phyloP scores from a whole-genome alignment of 2,888 invertebrate genomes.

The Schrankia costaestrigalis region DNA sequence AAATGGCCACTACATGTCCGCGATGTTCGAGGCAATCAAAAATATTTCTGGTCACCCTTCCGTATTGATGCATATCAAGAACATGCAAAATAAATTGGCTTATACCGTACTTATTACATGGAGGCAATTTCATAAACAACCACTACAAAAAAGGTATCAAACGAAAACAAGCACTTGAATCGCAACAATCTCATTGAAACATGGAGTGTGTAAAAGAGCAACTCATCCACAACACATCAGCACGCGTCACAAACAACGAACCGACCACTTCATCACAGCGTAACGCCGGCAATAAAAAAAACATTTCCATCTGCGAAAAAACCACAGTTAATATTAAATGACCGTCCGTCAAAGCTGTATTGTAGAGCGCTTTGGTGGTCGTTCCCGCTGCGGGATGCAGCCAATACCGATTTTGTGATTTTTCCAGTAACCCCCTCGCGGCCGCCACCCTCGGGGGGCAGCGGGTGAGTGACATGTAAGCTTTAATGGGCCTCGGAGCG shows the following conservation, averaged over 20 bases:
- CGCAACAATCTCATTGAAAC: constrained; percentile 56
- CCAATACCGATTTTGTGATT: constrained; percentile 78
- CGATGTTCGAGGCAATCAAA: constrained; percentile 41
- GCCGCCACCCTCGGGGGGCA: constrained; percentile 34
- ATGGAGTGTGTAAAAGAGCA: constrained; percentile 67
- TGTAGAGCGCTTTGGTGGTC: constrained; percentile 63
- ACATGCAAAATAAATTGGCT: constrained; percentile 21
- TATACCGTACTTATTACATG: constrained; percentile 24
- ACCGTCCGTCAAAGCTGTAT: constrained; percentile 78
- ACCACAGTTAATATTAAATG: constrained; percentile 81
- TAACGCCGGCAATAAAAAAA: constrained; percentile 73
- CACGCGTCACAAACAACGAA: constrained; percentile 72
- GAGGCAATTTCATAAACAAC: constrained; percentile 12
- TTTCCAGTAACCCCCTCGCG: constrained; percentile 48
- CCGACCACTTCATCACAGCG: constrained; percentile 76
- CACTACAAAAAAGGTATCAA: constrained; percentile 22
- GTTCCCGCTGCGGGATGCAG: constrained; percentile 64
- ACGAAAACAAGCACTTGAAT: constrained; percentile 53
- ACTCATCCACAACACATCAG: constrained; percentile 67
- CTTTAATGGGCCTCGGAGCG: constrained; percentile 75
- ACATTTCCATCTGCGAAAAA: constrained; percentile 78
- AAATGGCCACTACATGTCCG: constrained; percentile 25
- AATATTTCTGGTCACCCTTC: constrained; percentile 25
- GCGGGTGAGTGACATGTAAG: constrained; percentile 75
- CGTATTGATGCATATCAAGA: constrained; percentile 11